phyloP scores from a whole-genome alignment of 2,888 invertebrate species.

The Arctia plantaginis region DNA sequence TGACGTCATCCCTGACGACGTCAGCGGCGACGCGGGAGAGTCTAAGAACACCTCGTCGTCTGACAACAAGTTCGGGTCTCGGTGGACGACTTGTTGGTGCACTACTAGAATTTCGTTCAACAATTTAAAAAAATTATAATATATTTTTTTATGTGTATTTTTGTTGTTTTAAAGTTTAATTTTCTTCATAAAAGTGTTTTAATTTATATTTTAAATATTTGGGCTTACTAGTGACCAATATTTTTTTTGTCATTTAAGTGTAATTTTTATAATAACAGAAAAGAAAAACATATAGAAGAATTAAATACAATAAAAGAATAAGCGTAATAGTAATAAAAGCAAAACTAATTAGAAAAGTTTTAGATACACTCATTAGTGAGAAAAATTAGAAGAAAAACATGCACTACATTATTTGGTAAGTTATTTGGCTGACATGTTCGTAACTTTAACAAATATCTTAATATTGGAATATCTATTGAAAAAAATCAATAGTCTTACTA shows the following conservation, averaged over 20 bases:
- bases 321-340: background rate
- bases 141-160: too few species aligned
- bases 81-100: conserved; percentile 31
- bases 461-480: background rate
- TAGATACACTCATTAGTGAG: background rate
- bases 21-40: conserved; percentile 63
- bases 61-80: conserved; percentile 72
- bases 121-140: background rate
- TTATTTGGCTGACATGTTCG: background rate
- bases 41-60: conserved; percentile 81
- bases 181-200: too few species aligned
- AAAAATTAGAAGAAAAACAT: background rate
- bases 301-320: background rate
- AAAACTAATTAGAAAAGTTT: background rate
- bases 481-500: background rate
- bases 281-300: background rate
- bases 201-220: too few species aligned
- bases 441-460: background rate
- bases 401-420: background rate
- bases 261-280: background rate
- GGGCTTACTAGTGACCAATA: background rate
- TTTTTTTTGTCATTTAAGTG: background rate
- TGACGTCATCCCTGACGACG: conserved; percentile 66
- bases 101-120: conserved; percentile 23
- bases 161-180: too few species aligned